Evolutionary conservation across 1,140 invertebrate species (phyloP).

Genomic region (Drosophila athabasca): DNA sequence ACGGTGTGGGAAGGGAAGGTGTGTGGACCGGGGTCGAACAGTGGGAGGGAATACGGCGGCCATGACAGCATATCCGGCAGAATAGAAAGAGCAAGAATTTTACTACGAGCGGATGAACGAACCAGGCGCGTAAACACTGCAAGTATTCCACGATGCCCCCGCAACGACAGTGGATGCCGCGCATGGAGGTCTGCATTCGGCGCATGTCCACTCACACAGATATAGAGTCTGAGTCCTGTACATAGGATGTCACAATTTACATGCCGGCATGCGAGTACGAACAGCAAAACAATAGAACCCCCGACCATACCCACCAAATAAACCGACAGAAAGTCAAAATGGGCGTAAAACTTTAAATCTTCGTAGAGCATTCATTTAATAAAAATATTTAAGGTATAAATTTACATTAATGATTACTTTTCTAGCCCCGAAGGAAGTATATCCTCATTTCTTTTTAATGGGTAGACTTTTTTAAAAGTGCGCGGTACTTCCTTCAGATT

Average conservation of each 20-base stretch:
- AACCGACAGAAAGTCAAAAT: no score
- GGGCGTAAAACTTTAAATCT: no score
- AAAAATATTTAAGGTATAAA: no score
- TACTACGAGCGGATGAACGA: slow-evolving; percentile 50
- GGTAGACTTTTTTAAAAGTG: no score
- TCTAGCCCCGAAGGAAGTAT: no score
- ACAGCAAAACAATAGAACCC: neutral
- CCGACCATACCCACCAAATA: no score
- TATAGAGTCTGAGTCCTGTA: slow-evolving; percentile 11
- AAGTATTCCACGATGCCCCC: slow-evolving; percentile 10
- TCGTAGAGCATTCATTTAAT: no score
- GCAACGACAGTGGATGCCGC: neutral
- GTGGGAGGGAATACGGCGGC: slow-evolving; percentile 20
- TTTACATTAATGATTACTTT: no score
- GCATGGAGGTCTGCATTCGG: slow-evolving; percentile 17
- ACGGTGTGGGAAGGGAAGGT: neutral
- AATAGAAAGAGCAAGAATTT: slow-evolving; percentile 50
- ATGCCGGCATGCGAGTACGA: slow-evolving; percentile 10
- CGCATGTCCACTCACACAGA: slow-evolving; percentile 48
- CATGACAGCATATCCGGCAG: slow-evolving; percentile 58
- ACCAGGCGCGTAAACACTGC: slow-evolving; percentile 53
- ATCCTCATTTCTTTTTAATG: no score
- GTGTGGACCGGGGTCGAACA: neutral
- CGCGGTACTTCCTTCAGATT: no score
- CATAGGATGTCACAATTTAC: neutral